Percentiles rank a stretch among this genome's conserved stretches.
Conservation (phyloP, 2,797 vertebrate species). For the Diplodus sargus region DNA sequence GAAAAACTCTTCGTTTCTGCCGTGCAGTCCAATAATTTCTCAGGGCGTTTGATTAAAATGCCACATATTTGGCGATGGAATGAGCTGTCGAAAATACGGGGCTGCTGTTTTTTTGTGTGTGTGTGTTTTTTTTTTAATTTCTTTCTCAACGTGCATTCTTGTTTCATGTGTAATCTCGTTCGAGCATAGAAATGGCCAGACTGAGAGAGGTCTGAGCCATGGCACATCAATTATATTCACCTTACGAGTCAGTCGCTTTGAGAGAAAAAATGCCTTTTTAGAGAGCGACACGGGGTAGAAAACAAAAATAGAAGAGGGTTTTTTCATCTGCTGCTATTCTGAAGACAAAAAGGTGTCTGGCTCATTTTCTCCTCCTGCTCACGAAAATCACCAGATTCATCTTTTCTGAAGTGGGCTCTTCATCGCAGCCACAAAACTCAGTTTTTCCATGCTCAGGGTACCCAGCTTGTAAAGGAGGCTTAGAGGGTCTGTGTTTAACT, state of each 20-base stretch:
- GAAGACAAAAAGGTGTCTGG: conserved; percentile 52
- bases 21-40: conserved; percentile 57
- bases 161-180: conserved; percentile 59
- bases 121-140: too few species aligned
- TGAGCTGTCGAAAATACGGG: conserved; percentile 30
- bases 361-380: conserved; percentile 46
- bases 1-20: conserved; percentile 70
- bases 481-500: conserved; percentile 86
- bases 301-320: neutral
- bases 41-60: conserved; percentile 68
- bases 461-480: conserved; percentile 82
- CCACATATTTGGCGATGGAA: conserved; percentile 63
- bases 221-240: conserved; percentile 37
- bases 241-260: conserved; percentile 27
- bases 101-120: conserved; percentile 8
- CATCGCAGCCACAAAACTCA: conserved; percentile 68
- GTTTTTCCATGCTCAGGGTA: conserved; percentile 84
- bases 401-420: conserved; percentile 76
- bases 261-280: neutral
- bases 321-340: neutral
- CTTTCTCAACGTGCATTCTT: conserved; percentile 52
- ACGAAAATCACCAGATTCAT: conserved; percentile 61
- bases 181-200: conserved; percentile 45
- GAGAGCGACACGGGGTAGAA: neutral
- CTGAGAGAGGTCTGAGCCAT: conserved; percentile 36